A percentile compares a stretch with the other conserved stretches of the same genome.
These are phyloP conservation scores for Hyperoodon ampullatus DNA, from an alignment of 2,113 vertebrate species.

Conservation along the genomic window DNA sequence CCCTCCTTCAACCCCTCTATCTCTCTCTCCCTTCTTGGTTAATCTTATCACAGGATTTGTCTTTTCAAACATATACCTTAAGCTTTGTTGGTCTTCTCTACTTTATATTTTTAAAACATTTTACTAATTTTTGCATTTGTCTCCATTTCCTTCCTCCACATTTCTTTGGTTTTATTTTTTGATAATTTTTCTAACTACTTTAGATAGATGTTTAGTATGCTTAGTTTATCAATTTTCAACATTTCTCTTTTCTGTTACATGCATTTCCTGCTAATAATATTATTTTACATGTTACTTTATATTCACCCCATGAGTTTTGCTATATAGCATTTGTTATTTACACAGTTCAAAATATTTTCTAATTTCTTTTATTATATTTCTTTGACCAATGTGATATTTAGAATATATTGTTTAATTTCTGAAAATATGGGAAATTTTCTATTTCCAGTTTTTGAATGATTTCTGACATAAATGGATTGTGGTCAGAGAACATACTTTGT, in stretches of 20 bases:
- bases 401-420: neutral
- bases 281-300: neutral
- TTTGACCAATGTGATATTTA: neutral
- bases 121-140: neutral
- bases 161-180: slow-evolving; percentile 15
- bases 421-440: neutral
- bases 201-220: neutral
- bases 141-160: neutral
- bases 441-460: neutral
- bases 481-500: neutral
- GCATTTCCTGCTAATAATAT: neutral
- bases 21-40: neutral
- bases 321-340: neutral
- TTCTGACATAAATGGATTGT: neutral
- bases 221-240: neutral
- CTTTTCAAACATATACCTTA: neutral
- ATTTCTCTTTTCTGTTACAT: neutral
- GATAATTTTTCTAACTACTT: neutral
- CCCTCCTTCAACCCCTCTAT: neutral
- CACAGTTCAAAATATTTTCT: neutral
- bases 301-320: neutral
- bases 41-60: neutral
- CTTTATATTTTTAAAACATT: neutral
- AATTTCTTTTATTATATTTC: neutral
- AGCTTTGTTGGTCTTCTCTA: neutral